Evolutionary conservation across 2,888 invertebrate genomes (phyloP).

Genomic region (Metopia argyrocephala): DNA sequence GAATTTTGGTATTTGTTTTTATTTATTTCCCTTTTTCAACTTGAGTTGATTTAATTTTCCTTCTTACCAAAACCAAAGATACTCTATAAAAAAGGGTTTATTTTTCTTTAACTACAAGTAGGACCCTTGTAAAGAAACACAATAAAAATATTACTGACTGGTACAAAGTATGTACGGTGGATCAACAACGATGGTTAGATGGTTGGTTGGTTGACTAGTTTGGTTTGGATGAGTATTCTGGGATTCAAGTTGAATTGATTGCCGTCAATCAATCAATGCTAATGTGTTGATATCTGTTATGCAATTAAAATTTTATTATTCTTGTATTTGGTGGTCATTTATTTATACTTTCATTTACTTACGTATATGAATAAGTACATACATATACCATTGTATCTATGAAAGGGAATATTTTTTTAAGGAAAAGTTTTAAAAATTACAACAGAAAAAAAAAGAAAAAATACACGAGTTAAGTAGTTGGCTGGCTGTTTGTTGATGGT

Average conservation of each 20-base stretch:
- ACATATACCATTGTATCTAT: background rate
- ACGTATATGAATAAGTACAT: too few relatives aligned
- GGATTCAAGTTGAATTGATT: constrained; percentile 64
- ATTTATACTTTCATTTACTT: constrained; percentile 54
- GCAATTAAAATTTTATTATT: constrained; percentile 65
- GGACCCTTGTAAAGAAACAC: background rate
- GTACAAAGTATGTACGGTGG: background rate
- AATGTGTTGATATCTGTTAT: constrained; percentile 67
- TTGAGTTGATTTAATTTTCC: too few relatives aligned
- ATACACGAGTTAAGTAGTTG: background rate
- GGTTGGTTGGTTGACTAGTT: background rate
- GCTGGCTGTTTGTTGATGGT: background rate
- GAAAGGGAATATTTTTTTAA: background rate
- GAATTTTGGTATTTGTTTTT: too few relatives aligned
- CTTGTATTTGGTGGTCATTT: constrained; percentile 62
- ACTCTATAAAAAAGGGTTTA: constrained; percentile 13
- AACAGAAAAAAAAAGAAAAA: background rate
- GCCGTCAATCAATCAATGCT: constrained; percentile 69
- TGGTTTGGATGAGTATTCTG: constrained; percentile 34
- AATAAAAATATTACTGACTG: too few relatives aligned
- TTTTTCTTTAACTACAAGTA: constrained; percentile 14
- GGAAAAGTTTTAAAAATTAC: constrained; percentile 10
- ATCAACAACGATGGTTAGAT: constrained; percentile 2
- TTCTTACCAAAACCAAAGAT: constrained; percentile 23
- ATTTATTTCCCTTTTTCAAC: too few relatives aligned